A percentile compares a stretch with the other conserved stretches of the same genome.
phyloP scores from a whole-genome alignment of 1,140 invertebrate species.

The Drosophila willistoni region DNA sequence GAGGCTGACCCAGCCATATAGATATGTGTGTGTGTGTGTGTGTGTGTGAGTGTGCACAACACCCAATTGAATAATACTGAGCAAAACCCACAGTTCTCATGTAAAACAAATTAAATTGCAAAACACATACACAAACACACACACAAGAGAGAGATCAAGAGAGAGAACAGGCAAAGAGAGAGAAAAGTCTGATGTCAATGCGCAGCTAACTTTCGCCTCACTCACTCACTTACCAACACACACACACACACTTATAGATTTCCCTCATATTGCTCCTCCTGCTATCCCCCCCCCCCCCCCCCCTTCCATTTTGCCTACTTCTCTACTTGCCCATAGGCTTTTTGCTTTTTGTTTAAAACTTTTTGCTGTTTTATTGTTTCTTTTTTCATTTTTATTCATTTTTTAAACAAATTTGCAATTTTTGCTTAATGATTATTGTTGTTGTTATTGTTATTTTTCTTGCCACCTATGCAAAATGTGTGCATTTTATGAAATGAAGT shows the following conservation, averaged over 20 bases:
- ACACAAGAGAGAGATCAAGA: too few species aligned
- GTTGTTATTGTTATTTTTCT: constrained; percentile 5
- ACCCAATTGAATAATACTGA: constrained; percentile 40
- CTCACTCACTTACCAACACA: constrained; percentile 1
- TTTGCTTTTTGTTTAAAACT: not conserved
- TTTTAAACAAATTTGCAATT: constrained; percentile 13
- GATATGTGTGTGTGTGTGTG: constrained; percentile 9
- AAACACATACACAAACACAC: not conserved
- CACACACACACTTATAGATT: not conserved
- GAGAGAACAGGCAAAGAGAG: not conserved
- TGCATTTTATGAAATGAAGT: constrained; percentile 26
- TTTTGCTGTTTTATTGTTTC: not conserved
- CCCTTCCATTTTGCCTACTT: not conserved
- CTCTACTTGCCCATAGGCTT: constrained; percentile 24
- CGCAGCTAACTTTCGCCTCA: constrained; percentile 13
- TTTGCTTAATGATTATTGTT: constrained; percentile 20
- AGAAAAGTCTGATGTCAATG: constrained; percentile 6
- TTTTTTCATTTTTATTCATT: too few species aligned
- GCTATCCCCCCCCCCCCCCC: too few species aligned
- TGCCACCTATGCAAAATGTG: constrained; percentile 6
- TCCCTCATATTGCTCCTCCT: not conserved
- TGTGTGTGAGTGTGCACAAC: constrained; percentile 7
- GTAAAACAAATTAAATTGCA: constrained; percentile 68
- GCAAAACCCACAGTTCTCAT: constrained; percentile 45
- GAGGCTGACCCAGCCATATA: constrained; percentile 37